Base-by-base conservation (phyloP, 1,140 invertebrate species). In the Drosophila dunni region DNA sequence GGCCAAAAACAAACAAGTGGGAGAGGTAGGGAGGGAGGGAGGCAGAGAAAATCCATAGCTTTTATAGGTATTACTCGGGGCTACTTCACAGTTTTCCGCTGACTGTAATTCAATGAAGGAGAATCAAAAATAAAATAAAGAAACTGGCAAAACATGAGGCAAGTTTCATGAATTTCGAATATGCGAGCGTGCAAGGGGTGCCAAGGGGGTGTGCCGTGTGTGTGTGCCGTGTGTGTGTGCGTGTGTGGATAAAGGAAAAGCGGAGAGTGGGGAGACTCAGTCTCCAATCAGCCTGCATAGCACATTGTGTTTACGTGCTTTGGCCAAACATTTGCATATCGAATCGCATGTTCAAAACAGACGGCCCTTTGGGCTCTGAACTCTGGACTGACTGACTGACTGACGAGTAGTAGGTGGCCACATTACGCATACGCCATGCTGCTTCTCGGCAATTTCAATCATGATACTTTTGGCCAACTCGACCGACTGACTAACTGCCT, bases 301-400 rank as follows among this genome's bases (percentile, higher is more conserved):
- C 6, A 50, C 46, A 72, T 38, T 72, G 44, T 60, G 65, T 42
- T 60, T 54, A 72, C 51, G 54, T 66, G 54, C 62, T 45, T 64
- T 51, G 53, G n/a, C 58, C 51, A 63, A 64, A 64, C 54, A 75
- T 71, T 75, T 75, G 61, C 68, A 75, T 75, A 75, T 64, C 58
- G 60, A 75, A 75, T 75, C 45, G 72, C 53, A 67, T 60, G 56
- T 42, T 66, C 15, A 34, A 56, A 66, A 29, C 63, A 66, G 63
- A 36, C 42, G 42, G 50, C 62, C 62, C 62, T 44, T 15, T 44
- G 11, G 40, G 36, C 38, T 10, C 51, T 34, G 33, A 6, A 4
- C 57, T 60, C 24, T 42, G 20, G 40, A 3, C 38, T 57, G 17
- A 20, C 53, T 36, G n/a, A n/a, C 38, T 17, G 10, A 20, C 53